phyloP scores from a whole-genome alignment of 2,113 vertebrate genomes.

The Pelmatolapia mariae region DNA sequence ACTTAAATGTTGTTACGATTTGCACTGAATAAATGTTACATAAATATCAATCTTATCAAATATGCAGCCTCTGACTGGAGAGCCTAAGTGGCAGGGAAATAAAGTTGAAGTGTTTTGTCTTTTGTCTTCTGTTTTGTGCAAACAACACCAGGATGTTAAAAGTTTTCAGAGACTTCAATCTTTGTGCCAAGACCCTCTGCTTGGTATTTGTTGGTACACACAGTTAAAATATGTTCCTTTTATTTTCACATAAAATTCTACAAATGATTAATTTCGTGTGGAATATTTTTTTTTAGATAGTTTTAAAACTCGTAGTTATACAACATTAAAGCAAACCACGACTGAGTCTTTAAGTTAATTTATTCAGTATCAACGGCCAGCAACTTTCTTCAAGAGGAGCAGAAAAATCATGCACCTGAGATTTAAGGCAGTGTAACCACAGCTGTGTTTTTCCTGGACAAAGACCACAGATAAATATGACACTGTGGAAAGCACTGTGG shows the following conservation, averaged over 20 bases:
- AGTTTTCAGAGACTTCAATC: neutral
- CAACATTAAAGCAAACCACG: neutral
- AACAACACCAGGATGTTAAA: neutral
- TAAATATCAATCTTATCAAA: neutral
- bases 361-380: neutral
- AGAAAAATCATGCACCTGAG: neutral
- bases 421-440: neutral
- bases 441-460: conserved; percentile 14
- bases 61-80: neutral
- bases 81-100: neutral
- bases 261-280: neutral
- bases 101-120: neutral
- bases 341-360: neutral
- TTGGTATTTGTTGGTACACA: neutral
- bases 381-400: neutral
- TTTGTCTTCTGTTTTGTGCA: neutral
- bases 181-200: neutral
- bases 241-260: neutral
- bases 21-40: neutral
- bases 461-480: conserved; percentile 37
- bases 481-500: neutral
- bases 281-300: fast-evolving
- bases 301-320: neutral
- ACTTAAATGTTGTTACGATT: neutral
- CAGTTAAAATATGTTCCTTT: neutral